A percentile compares a stretch with the other conserved stretches of the same genome.
Evolutionary conservation across 2,797 vertebrate species (phyloP).

Genomic region (Crenichthys baileyi): DNA sequence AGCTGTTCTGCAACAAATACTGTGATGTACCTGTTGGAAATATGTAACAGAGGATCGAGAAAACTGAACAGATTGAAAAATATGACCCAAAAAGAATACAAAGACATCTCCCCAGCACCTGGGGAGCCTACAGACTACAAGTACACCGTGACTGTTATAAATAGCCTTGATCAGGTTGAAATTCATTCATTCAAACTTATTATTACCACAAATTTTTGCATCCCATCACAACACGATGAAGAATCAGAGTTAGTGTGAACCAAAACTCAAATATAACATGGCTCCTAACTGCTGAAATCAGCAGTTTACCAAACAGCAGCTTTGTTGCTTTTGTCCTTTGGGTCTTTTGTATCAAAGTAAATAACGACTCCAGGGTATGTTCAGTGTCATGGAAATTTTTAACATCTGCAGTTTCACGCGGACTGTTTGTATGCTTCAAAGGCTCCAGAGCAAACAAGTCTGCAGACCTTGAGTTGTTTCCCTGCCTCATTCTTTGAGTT

Average conservation of each 20-base stretch:
- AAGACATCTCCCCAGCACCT: too few relatives aligned
- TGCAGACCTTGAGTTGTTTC: slow-evolving; percentile 7
- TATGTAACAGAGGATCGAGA: too few relatives aligned
- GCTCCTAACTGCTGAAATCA: not conserved
- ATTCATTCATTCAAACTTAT: too few relatives aligned
- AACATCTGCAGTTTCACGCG: slow-evolving; percentile 1
- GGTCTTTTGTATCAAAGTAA: slow-evolving; percentile 1
- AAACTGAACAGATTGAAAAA: too few relatives aligned
- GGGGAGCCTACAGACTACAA: too few relatives aligned
- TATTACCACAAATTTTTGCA: too few relatives aligned
- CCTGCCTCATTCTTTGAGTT: slow-evolving; percentile 1
- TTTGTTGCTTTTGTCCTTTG: not conserved
- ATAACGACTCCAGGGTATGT: not conserved
- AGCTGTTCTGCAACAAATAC: too few relatives aligned
- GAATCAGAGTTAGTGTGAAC: not conserved
- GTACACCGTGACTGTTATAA: not conserved
- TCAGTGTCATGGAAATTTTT: slow-evolving; percentile 9
- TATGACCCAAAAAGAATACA: too few relatives aligned
- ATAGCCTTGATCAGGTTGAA: not conserved
- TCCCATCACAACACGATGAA: too few relatives aligned
- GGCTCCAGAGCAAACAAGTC: slow-evolving; percentile 21
- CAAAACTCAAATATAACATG: not conserved
- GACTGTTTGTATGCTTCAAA: not conserved
- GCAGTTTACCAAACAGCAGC: not conserved
- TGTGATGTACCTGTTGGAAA: too few relatives aligned